A percentile compares a stretch with the other conserved stretches of the same genome.
Evolutionary conservation across 2,113 vertebrate species (phyloP).

Genomic region (Potamarius usumacintae): DNA sequence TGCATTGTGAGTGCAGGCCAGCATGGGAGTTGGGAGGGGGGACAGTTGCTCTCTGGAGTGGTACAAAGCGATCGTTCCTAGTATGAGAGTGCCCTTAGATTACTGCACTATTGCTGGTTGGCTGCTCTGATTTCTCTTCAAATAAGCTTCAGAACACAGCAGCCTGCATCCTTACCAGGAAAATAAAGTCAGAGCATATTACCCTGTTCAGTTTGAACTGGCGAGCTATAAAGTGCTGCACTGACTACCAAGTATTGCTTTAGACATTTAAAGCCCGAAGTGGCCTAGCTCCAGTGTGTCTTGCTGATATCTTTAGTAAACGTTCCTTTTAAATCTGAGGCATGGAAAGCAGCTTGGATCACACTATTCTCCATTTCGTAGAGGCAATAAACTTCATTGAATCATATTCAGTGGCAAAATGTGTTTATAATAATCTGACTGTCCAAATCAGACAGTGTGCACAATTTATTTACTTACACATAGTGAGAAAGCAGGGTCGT

Average conservation of each 20-base stretch:
- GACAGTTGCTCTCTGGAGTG: too few species aligned
- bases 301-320: background rate
- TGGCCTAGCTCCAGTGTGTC: background rate
- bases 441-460: background rate
- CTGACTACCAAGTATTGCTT: background rate
- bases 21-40: too few species aligned
- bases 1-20: too few species aligned
- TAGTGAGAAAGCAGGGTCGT: background rate
- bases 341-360: background rate
- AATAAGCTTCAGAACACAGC: background rate
- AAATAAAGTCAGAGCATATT: background rate
- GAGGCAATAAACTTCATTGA: background rate
- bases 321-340: background rate
- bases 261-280: background rate
- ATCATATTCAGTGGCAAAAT: too few species aligned
- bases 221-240: background rate
- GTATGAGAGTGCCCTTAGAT: too few species aligned
- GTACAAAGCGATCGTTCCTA: too few species aligned
- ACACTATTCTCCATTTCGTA: background rate
- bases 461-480: background rate
- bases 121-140: background rate
- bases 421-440: too few species aligned
- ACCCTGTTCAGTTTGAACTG: background rate
- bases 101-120: background rate
- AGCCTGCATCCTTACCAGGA: background rate